Conservation (phyloP, 2,797 vertebrate genomes). For the Champsocephalus esox region DNA sequence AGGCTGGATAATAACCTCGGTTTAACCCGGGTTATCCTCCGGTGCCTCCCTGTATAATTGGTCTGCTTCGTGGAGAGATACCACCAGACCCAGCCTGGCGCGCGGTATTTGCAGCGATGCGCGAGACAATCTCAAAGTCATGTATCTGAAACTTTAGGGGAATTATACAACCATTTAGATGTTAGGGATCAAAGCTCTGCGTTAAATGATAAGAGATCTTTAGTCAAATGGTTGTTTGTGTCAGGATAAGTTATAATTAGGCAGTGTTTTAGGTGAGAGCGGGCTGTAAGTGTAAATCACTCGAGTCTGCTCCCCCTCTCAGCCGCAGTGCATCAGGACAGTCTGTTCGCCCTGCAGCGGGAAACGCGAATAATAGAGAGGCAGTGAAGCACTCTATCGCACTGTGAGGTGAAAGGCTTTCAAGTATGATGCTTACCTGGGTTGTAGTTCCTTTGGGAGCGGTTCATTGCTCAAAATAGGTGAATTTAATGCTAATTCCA, state of each 20-base stretch:
- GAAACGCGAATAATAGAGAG: constrained; percentile 16
- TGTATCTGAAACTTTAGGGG: constrained; percentile 15
- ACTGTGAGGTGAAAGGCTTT: background rate
- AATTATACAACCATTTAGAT: constrained; percentile 16
- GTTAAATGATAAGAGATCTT: constrained; percentile 33
- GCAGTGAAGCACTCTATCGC: constrained; percentile 9
- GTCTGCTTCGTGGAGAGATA: background rate
- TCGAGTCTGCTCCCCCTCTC: background rate
- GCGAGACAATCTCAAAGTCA: constrained; percentile 27
- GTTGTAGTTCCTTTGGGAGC: background rate
- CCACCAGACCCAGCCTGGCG: constrained; percentile 5
- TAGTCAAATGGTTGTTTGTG: constrained; percentile 52
- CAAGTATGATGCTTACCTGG: constrained; percentile 15
- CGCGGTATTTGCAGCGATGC: constrained; percentile 18
- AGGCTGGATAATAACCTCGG: background rate
- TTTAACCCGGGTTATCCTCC: constrained; percentile 33
- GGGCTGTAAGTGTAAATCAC: constrained; percentile 42
- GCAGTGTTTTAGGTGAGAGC: constrained; percentile 30
- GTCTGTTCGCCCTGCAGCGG: constrained; percentile 41
- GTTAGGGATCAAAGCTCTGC: constrained; percentile 31
- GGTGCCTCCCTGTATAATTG: constrained; percentile 3
- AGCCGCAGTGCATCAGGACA: constrained; percentile 55
- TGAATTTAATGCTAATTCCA: constrained; percentile 4
- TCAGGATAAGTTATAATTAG: constrained; percentile 55
- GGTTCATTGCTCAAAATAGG: constrained; percentile 14